These are phyloP conservation scores for Pteronura brasiliensis DNA, from an alignment of 2,113 vertebrate genomes.

Conservation along the genomic window DNA sequence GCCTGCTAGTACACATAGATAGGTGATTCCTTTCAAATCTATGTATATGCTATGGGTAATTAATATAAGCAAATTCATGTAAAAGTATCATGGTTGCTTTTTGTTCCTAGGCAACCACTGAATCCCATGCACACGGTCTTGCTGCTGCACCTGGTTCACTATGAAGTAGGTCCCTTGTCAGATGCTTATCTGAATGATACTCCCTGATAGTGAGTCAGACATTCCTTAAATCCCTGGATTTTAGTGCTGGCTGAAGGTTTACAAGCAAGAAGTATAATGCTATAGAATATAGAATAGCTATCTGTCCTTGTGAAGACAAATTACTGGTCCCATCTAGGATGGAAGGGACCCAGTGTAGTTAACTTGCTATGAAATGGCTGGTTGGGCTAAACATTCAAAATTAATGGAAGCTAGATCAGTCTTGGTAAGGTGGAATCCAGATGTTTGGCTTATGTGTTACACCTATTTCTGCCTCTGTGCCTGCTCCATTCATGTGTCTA, in stretches of 20 bases:
- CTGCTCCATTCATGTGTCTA: neutral
- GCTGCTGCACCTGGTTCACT: neutral
- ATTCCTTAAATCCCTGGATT: neutral
- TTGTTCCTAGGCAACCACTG: neutral
- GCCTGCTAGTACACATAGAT: neutral
- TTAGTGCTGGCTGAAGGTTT: neutral
- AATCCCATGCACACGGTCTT: neutral
- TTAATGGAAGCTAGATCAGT: neutral
- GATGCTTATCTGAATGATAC: neutral
- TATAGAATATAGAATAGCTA: neutral
- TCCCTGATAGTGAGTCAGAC: neutral
- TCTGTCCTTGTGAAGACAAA: neutral
- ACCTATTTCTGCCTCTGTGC: neutral
- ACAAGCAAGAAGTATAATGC: neutral
- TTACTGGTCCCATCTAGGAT: neutral
- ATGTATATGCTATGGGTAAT: neutral
- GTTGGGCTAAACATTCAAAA: neutral
- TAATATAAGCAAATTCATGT: neutral
- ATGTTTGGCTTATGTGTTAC: rapidly evolving
- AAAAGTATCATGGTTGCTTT: neutral
- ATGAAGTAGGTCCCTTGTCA: neutral
- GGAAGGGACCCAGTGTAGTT: neutral
- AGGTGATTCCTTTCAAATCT: neutral
- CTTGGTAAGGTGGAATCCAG: neutral
- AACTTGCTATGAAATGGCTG: neutral